phyloP scores from a whole-genome alignment of 2,888 invertebrate species.

The Lordiphosa andalusiaca region DNA sequence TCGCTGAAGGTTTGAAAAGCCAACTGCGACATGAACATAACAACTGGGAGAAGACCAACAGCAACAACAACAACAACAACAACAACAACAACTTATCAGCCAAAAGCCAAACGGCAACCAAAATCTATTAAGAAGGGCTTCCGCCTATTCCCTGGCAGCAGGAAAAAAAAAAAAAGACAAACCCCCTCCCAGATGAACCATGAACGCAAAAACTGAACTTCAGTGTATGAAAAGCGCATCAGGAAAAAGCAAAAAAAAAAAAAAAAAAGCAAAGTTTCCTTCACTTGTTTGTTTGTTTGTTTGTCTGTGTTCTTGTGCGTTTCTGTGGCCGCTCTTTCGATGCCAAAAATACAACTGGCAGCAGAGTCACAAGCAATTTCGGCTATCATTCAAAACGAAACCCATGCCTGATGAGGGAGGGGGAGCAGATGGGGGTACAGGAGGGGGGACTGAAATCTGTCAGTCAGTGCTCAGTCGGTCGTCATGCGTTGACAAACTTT shows the following conservation, averaged over 20 bases:
- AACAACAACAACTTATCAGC: constrained; percentile 52
- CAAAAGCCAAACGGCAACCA: constrained; percentile 56
- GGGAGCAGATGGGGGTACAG: too few relatives aligned
- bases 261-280: not conserved
- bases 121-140: constrained; percentile 59
- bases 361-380: constrained; percentile 10
- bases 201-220: not conserved
- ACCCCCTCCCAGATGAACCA: not conserved
- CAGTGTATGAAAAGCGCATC: constrained; percentile 39
- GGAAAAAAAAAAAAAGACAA: not conserved
- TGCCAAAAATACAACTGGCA: constrained; percentile 1
- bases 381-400: constrained; percentile 7
- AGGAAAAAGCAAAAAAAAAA: not conserved
- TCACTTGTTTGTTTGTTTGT: not conserved
- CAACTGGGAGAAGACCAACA: not conserved
- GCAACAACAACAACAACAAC: constrained; percentile 32
- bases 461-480: constrained; percentile 17
- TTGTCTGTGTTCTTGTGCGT: not conserved
- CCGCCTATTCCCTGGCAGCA: constrained; percentile 40
- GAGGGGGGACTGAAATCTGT: too few relatives aligned
- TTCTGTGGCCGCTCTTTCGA: constrained; percentile 7
- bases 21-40: constrained; percentile 3
- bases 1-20: constrained; percentile 1
- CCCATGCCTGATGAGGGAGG: not conserved
- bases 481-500: constrained; percentile 40